Evolutionary conservation across 2,113 vertebrate species (phyloP).

Genomic region (Nothocercus julius): DNA sequence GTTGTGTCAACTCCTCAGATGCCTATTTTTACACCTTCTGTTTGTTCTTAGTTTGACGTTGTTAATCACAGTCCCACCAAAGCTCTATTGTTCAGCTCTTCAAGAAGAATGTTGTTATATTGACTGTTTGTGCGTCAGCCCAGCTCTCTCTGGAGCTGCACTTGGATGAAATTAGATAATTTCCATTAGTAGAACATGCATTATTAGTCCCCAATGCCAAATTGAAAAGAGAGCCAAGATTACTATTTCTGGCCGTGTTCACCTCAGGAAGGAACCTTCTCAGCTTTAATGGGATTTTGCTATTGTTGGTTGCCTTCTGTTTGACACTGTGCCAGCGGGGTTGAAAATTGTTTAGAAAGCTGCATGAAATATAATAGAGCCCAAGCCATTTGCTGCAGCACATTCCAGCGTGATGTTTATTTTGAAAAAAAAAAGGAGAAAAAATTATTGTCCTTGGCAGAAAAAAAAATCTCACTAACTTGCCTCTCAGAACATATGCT

Average conservation of each 20-base stretch:
- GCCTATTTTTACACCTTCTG: conserved; percentile 86
- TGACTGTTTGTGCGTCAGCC: conserved; percentile 85
- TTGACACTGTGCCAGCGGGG: conserved; percentile 88
- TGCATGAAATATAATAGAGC: conserved; percentile 86
- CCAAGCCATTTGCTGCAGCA: conserved; percentile 79
- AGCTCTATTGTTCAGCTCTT: conserved; percentile 86
- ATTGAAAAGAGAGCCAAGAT: conserved; percentile 85
- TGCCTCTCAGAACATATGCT: conserved; percentile 75
- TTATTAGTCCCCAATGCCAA: conserved; percentile 91
- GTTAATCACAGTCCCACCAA: conserved; percentile 79
- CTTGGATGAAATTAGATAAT: conserved; percentile 91
- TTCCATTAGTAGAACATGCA: conserved; percentile 90
- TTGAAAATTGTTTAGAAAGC: conserved; percentile 85
- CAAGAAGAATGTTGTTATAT: conserved; percentile 90
- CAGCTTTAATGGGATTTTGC: conserved; percentile 96
- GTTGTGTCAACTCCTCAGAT: conserved; percentile 74
- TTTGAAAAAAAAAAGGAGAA: conserved; percentile 70
- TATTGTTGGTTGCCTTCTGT: conserved; percentile 98
- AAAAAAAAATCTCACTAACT: conserved; percentile 69
- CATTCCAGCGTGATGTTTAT: conserved; percentile 84
- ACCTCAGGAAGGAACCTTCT: conserved; percentile 98
- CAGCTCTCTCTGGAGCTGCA: conserved; percentile 83
- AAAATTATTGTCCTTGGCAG: conserved; percentile 86
- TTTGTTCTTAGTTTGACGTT: conserved; percentile 84
- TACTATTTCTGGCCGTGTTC: conserved; percentile 96